Evolutionary conservation across 1,140 invertebrate species (phyloP).

Genomic region (Halesus radiatus): DNA sequence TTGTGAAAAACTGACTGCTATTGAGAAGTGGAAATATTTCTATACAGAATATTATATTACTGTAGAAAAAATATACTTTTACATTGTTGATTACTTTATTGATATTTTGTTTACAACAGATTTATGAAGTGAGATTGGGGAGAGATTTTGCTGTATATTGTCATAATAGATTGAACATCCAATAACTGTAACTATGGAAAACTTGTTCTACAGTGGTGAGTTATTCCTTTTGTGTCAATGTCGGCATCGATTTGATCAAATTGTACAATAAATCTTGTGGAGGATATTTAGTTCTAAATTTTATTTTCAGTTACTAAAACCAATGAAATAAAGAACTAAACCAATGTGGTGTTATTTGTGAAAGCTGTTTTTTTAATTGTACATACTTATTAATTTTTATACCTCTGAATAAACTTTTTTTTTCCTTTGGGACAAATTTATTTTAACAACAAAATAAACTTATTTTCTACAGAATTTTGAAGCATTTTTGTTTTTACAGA

Average conservation of each 20-base stretch:
- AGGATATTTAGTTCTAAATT: slow-evolving; percentile 28
- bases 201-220: not conserved
- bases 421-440: slow-evolving; percentile 8
- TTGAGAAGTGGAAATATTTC: slow-evolving; percentile 33
- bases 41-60: slow-evolving; percentile 37
- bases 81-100: slow-evolving; percentile 24
- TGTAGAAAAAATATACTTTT: slow-evolving; percentile 23
- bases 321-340: slow-evolving; percentile 26
- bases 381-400: not conserved
- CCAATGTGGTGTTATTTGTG: slow-evolving; percentile 13
- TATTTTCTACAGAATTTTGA: slow-evolving; percentile 56
- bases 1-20: slow-evolving; percentile 31
- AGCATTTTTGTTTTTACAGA: too few species aligned
- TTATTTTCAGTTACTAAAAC: slow-evolving; percentile 20
- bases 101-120: slow-evolving; percentile 30
- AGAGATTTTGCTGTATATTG: not conserved
- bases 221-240: not conserved
- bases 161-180: not conserved
- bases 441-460: slow-evolving; percentile 28
- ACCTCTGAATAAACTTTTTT: slow-evolving; percentile 19
- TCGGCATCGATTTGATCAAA: slow-evolving; percentile 19
- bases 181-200: not conserved
- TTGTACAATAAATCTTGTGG: slow-evolving; percentile 12
- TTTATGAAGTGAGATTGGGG: slow-evolving; percentile 13
- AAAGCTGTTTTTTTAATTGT: slow-evolving; percentile 11